These are phyloP conservation scores for Amorpha juglandis DNA, from an alignment of 2,888 invertebrate species.

Conservation along the genomic window DNA sequence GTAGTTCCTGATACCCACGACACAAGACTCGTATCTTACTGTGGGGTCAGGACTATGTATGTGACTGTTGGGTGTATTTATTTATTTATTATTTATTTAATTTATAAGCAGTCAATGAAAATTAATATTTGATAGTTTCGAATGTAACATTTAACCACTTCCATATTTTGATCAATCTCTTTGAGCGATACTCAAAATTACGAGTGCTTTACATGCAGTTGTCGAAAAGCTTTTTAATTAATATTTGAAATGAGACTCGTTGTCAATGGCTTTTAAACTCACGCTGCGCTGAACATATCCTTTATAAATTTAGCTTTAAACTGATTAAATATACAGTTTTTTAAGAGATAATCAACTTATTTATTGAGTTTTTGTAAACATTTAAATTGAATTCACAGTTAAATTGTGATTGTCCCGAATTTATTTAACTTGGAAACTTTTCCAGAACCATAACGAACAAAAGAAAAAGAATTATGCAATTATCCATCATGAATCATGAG, in stretches of 20 bases:
- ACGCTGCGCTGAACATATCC: conserved; percentile 6
- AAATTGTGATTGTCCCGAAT: too few relatives aligned
- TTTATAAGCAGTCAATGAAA: not conserved
- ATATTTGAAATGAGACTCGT: conserved; percentile 20
- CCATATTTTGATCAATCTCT: not conserved
- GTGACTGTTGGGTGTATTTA: too few relatives aligned
- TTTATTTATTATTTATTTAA: too few relatives aligned
- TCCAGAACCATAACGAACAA: too few relatives aligned
- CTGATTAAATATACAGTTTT: not conserved
- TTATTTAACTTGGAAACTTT: too few relatives aligned
- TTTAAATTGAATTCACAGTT: too few relatives aligned
- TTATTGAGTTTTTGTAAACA: not conserved
- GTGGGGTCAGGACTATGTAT: too few relatives aligned
- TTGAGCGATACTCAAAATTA: not conserved
- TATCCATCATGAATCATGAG: too few relatives aligned
- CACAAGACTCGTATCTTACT: too few relatives aligned
- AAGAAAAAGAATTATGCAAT: too few relatives aligned
- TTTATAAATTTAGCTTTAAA: conserved; percentile 7
- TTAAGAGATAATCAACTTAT: not conserved
- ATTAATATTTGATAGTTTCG: not conserved
- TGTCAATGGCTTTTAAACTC: conserved; percentile 4
- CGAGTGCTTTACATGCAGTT: conserved; percentile 8
- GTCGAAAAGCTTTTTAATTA: conserved; percentile 17
- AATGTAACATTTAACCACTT: not conserved
- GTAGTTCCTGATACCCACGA: too few relatives aligned